These are phyloP conservation scores for Cebus imitator DNA, from an alignment of 2,113 vertebrate genomes.

Conservation along the genomic window DNA sequence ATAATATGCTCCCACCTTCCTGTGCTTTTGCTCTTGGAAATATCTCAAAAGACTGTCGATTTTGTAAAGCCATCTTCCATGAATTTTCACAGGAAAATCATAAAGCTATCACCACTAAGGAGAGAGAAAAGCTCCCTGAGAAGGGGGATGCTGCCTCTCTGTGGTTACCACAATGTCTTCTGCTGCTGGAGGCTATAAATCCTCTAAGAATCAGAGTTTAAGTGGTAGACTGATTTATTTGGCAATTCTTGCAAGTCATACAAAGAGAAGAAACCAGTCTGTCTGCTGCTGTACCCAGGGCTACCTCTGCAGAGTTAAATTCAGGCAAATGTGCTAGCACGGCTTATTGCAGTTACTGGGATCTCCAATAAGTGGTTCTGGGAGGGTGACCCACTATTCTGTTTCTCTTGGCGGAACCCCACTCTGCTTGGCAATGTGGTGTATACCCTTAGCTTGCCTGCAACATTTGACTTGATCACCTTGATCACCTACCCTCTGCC, in stretches of 20 bases:
- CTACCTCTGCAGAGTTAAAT: not conserved
- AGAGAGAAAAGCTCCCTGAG: not conserved
- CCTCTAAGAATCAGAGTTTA: not conserved
- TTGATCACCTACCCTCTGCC: not conserved
- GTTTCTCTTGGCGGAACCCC: not conserved
- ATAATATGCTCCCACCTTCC: conserved; percentile 62
- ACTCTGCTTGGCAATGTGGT: not conserved
- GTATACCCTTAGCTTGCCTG: not conserved
- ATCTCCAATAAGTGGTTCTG: not conserved
- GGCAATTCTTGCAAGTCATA: not conserved
- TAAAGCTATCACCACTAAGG: conserved; percentile 68
- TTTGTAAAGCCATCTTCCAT: conserved; percentile 68
- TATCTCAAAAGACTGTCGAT: conserved; percentile 65
- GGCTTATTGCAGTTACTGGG: not conserved
- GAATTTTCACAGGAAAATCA: conserved; percentile 65
- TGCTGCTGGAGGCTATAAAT: not conserved
- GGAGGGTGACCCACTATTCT: not conserved
- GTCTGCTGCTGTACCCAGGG: not conserved
- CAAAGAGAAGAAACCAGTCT: not conserved
- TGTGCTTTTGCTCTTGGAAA: conserved; percentile 51
- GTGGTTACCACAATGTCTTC: not conserved
- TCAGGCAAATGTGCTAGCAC: not conserved
- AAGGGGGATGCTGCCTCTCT: not conserved
- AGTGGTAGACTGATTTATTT: not conserved
- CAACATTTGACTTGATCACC: not conserved